phyloP scores from a whole-genome alignment of 2,888 invertebrate species.

The Cephus sareptanus region DNA sequence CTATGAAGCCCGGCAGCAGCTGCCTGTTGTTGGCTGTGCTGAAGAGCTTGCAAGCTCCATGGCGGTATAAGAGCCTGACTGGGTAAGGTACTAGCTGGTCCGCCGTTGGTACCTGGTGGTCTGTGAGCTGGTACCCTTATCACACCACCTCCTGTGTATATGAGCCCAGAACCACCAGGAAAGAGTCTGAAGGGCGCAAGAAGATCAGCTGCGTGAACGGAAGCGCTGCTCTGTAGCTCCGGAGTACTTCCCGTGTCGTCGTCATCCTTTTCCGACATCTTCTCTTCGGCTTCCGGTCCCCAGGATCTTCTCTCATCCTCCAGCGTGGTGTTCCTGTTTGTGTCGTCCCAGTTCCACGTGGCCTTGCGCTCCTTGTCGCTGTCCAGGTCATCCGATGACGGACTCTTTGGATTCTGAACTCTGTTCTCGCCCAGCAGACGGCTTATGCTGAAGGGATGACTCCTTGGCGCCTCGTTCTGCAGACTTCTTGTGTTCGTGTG shows the following conservation, averaged over 20 bases:
- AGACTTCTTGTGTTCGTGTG: slow-evolving; percentile 47
- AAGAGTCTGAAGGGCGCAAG: slow-evolving; percentile 54
- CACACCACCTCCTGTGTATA: slow-evolving; percentile 75
- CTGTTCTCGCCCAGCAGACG: slow-evolving; percentile 56
- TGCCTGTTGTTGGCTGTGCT: slow-evolving; percentile 58
- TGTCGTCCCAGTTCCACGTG: slow-evolving; percentile 56
- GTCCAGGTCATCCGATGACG: slow-evolving; percentile 45
- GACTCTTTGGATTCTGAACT: slow-evolving; percentile 49
- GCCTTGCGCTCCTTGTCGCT: slow-evolving; percentile 57
- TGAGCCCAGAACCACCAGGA: slow-evolving; percentile 55
- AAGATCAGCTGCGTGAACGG: slow-evolving; percentile 48
- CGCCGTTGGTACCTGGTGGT: slow-evolving; percentile 70
- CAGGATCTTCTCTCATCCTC: slow-evolving; percentile 59
- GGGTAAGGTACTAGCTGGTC: slow-evolving; percentile 41
- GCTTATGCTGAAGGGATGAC: slow-evolving; percentile 64
- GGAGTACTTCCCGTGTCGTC: slow-evolving; percentile 53
- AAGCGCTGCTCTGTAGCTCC: slow-evolving; percentile 45
- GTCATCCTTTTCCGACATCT: slow-evolving; percentile 57
- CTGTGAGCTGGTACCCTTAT: slow-evolving; percentile 86
- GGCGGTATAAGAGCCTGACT: slow-evolving; percentile 44
- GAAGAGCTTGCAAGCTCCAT: slow-evolving; percentile 59
- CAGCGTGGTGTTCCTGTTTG: slow-evolving; percentile 44
- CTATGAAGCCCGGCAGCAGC: slow-evolving; percentile 59
- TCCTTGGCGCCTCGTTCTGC: slow-evolving; percentile 53
- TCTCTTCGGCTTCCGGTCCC: slow-evolving; percentile 56